Percentiles rank a stretch among this genome's conserved stretches.
Evolutionary conservation across 2,888 invertebrate species (phyloP).

Genomic region (Therioaphis trifolii): DNA sequence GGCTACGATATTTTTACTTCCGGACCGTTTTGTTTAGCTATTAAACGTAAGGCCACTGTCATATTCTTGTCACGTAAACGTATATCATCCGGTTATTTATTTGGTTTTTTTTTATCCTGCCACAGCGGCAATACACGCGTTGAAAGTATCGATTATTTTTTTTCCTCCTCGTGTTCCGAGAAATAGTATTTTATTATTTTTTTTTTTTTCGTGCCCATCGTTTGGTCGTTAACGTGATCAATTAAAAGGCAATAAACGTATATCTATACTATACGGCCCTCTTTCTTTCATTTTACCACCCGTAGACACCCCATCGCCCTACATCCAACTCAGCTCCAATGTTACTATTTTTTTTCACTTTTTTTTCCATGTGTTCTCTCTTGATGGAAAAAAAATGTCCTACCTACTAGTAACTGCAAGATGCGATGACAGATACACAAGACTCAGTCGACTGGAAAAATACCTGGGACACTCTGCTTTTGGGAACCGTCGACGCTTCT

Average conservation of each 20-base stretch:
- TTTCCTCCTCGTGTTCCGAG: background rate
- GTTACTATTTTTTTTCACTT: background rate
- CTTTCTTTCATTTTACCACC: background rate
- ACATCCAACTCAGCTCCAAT: background rate
- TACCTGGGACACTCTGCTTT: conserved; percentile 44
- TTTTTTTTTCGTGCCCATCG: conserved; percentile 10
- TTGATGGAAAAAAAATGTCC: background rate
- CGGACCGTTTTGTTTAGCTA: conserved; percentile 11
- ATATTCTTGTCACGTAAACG: conserved; percentile 56
- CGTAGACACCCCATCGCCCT: background rate
- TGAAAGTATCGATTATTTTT: conserved; percentile 33
- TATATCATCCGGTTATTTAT: conserved; percentile 58
- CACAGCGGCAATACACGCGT: conserved; percentile 2
- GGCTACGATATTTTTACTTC: conserved; percentile 42
- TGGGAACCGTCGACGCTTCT: conserved; percentile 48
- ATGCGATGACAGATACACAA: background rate
- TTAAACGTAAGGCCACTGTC: conserved; percentile 25
- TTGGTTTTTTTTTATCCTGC: conserved; percentile 39
- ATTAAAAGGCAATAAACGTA: conserved; percentile 52
- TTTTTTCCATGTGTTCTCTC: background rate
- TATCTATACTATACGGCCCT: background rate
- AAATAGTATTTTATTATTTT: conserved; percentile 38
- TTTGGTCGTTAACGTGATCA: conserved; percentile 42
- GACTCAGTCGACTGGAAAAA: conserved; percentile 45
- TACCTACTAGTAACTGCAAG: background rate